phyloP scores from a whole-genome alignment of 2,797 vertebrate species.

The Gastrophryne carolinensis region DNA sequence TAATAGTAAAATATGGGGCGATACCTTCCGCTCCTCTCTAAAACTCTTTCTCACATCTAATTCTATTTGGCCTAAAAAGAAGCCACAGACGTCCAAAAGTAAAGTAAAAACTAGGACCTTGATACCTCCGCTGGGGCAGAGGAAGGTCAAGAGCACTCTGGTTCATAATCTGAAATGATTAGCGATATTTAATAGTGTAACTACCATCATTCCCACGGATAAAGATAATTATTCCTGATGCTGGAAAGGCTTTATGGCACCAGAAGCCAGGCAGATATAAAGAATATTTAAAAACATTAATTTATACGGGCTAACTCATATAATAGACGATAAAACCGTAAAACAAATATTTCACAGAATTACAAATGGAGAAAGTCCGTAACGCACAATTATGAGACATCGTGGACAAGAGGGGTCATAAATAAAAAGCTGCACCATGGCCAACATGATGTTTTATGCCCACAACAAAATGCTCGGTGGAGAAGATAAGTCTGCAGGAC shows the following conservation, averaged over 20 bases:
- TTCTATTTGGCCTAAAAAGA: slow-evolving; percentile 26
- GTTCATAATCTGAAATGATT: slow-evolving; percentile 16
- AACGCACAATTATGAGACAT: slow-evolving; percentile 8
- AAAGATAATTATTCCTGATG: slow-evolving; percentile 28
- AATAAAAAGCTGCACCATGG: background rate
- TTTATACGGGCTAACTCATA: slow-evolving; percentile 10
- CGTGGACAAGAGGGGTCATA: slow-evolving; percentile 3
- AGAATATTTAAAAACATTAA: slow-evolving; percentile 21
- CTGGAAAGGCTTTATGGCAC: slow-evolving; percentile 2
- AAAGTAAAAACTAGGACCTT: slow-evolving; percentile 36
- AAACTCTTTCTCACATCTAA: slow-evolving; percentile 10
- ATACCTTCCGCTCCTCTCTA: background rate
- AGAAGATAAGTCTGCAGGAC: too few species aligned
- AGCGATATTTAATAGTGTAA: slow-evolving; percentile 22
- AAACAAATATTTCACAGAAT: slow-evolving; percentile 22
- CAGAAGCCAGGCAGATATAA: slow-evolving; percentile 20
- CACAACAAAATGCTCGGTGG: too few species aligned
- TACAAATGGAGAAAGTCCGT: background rate
- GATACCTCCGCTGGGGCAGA: background rate
- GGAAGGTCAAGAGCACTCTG: slow-evolving; percentile 30
- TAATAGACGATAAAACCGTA: slow-evolving; percentile 13
- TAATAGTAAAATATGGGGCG: slow-evolving; percentile 40
- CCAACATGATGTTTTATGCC: background rate
- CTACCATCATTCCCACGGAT: slow-evolving; percentile 26
- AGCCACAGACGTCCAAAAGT: background rate